Evolutionary conservation across 1,140 invertebrate species (phyloP).

Genomic region (Diplogasteroides magnus): DNA sequence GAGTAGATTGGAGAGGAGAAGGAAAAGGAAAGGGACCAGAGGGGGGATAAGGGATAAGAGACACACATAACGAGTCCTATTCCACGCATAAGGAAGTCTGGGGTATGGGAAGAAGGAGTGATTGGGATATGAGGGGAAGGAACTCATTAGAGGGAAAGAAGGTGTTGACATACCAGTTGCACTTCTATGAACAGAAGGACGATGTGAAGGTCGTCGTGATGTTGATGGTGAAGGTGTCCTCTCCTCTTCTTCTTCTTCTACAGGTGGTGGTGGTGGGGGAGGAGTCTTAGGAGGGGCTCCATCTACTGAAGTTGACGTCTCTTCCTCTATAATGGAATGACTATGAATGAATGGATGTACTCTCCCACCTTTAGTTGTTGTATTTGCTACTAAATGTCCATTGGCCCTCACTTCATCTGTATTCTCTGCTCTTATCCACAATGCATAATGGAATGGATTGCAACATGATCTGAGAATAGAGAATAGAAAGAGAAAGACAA

Average conservation of each 20-base stretch:
- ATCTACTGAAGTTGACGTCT: background rate
- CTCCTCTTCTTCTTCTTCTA: background rate
- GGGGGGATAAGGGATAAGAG: background rate
- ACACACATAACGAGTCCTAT: background rate
- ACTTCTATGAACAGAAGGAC: background rate
- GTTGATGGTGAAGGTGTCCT: background rate
- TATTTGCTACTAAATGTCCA: background rate
- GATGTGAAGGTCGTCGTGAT: too few relatives aligned
- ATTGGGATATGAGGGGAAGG: too few relatives aligned
- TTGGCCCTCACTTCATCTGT: background rate
- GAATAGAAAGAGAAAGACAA: background rate
- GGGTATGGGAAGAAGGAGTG: background rate
- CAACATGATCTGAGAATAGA: constrained; percentile 35
- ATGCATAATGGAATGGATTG: constrained; percentile 52
- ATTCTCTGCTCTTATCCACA: constrained; percentile 52
- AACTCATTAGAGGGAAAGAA: background rate
- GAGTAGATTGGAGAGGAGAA: background rate
- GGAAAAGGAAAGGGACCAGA: background rate
- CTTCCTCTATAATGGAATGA: background rate
- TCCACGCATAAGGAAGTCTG: background rate
- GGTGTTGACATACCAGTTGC: background rate
- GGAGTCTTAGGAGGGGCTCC: background rate
- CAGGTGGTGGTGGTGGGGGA: background rate
- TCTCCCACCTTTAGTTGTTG: background rate
- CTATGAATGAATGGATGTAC: too few relatives aligned